phyloP scores from a whole-genome alignment of 37 sponge, comb jelly and placozoan species.

The Aplysina aerophoba region DNA sequence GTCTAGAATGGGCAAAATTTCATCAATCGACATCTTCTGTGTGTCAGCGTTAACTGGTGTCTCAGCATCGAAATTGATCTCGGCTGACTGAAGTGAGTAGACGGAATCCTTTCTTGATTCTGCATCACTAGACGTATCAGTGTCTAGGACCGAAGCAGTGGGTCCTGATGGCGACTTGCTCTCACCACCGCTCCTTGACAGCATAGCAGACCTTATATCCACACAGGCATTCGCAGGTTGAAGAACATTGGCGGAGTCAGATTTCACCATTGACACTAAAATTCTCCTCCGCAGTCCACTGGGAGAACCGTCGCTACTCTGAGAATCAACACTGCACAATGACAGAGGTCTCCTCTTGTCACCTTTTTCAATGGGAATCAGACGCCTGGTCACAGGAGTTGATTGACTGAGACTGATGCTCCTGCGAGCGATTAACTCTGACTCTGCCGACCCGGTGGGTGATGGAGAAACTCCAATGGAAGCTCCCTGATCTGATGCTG shows the following conservation, averaged over 20 bases:
- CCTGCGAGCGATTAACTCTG: too few relatives aligned
- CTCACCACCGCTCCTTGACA: neutral
- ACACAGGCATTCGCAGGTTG: neutral
- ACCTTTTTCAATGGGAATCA: too few relatives aligned
- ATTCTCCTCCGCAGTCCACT: neutral
- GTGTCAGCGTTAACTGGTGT: neutral
- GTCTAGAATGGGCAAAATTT: neutral
- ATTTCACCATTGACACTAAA: neutral
- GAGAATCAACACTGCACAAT: conserved; percentile 6
- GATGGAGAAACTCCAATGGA: too few relatives aligned
- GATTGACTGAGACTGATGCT: too few relatives aligned
- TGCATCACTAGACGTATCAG: neutral
- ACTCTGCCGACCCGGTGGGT: too few relatives aligned
- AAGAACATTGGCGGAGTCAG: neutral
- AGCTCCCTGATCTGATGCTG: too few relatives aligned
- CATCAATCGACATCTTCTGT: neutral
- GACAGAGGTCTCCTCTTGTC: neutral
- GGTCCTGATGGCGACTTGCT: neutral
- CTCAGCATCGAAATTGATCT: neutral
- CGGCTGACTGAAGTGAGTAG: neutral
- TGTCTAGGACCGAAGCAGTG: neutral
- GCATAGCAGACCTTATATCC: neutral
- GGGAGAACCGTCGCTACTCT: conserved; percentile 15
- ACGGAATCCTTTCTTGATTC: neutral
- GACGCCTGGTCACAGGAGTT: too few relatives aligned